Evolutionary conservation across 2,888 invertebrate genomes (phyloP).

Genomic region (Epistrophe grossulariae): DNA sequence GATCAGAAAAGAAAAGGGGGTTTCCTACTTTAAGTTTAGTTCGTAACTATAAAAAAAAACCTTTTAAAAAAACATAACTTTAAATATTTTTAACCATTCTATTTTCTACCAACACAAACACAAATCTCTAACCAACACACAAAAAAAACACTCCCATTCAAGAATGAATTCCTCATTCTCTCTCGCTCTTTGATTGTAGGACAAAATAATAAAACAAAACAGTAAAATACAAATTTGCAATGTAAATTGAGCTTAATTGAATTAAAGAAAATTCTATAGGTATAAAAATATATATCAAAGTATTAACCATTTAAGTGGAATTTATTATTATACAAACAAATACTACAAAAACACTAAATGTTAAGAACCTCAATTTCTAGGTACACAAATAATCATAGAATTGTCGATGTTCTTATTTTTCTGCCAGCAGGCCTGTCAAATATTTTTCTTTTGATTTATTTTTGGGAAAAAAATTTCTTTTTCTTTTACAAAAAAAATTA

Average conservation of each 20-base stretch:
- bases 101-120: conserved; percentile 42
- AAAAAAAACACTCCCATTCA: conserved; percentile 1
- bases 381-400: not conserved
- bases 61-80: conserved; percentile 5
- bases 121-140: not conserved
- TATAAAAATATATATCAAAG: conserved; percentile 35
- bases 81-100: conserved; percentile 37
- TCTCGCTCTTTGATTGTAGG: conserved; percentile 45
- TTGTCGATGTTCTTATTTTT: not conserved
- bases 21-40: conserved; percentile 46
- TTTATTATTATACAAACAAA: conserved; percentile 7
- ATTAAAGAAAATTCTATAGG: conserved; percentile 12
- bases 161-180: not conserved
- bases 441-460: conserved; percentile 10
- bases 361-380: not conserved
- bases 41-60: not conserved
- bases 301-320: conserved; percentile 37
- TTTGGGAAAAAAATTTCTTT: not conserved
- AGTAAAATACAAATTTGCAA: conserved; percentile 38
- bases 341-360: not conserved
- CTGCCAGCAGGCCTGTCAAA: conserved; percentile 26
- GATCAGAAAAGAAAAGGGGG: conserved; percentile 82
- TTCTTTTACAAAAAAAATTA: conserved; percentile 12
- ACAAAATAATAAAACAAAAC: not conserved
- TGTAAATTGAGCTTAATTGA: conserved; percentile 59